Evolutionary conservation across 2,113 vertebrate genomes (phyloP).

Genomic region (Capricornis sumatraensis): DNA sequence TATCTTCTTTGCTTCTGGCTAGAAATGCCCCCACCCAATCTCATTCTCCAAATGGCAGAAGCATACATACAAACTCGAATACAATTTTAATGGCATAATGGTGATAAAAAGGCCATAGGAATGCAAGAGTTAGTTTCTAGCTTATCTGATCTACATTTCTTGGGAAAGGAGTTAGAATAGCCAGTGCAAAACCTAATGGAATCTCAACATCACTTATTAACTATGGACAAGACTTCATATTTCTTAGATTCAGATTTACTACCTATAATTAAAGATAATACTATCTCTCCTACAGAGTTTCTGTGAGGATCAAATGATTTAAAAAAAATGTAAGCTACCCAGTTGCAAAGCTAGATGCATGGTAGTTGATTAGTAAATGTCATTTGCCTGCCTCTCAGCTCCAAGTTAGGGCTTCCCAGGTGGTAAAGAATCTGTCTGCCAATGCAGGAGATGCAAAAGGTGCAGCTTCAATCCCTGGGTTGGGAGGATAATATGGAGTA

Average conservation of each 20-base stretch:
- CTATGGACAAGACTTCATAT: background rate
- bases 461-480: background rate
- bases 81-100: background rate
- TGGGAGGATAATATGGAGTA: background rate
- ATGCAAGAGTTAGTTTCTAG: background rate
- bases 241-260: background rate
- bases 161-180: background rate
- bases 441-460: background rate
- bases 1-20: background rate
- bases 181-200: background rate
- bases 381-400: background rate
- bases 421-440: background rate
- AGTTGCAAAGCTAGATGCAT: background rate
- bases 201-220: background rate
- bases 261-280: background rate
- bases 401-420: background rate
- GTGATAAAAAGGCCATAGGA: background rate
- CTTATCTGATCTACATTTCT: background rate
- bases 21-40: background rate
- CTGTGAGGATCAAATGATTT: background rate
- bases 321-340: background rate
- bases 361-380: background rate
- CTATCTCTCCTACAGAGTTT: background rate
- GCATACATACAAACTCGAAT: background rate
- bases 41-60: background rate